Conservation (phyloP, 2,888 invertebrate species). For the Netelia inedita region DNA sequence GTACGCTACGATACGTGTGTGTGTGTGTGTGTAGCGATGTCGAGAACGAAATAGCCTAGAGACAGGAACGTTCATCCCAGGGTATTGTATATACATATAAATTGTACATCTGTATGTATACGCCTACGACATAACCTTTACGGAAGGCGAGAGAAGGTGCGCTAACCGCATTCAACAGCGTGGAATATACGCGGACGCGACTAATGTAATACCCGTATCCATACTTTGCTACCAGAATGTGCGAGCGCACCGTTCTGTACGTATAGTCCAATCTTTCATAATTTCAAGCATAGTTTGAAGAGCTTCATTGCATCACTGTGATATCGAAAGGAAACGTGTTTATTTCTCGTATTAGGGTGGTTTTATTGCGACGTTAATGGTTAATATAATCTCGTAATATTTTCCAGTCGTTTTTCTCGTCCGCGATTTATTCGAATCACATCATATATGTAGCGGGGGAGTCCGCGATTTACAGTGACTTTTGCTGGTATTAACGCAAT, state of each 20-base stretch:
- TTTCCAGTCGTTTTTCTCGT: no score
- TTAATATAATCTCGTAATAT: no score
- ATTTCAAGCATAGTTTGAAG: neutral
- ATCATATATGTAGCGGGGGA: no score
- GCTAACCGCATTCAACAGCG: slow-evolving; percentile 62
- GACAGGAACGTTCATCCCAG: slow-evolving; percentile 55
- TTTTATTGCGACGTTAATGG: no score
- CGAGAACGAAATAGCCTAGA: slow-evolving; percentile 47
- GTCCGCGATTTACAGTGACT: no score
- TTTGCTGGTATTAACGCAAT: no score
- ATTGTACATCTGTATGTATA: slow-evolving; percentile 19
- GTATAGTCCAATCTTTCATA: slow-evolving; percentile 38
- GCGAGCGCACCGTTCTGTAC: slow-evolving; percentile 2
- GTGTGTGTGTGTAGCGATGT: slow-evolving; percentile 54
- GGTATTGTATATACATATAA: slow-evolving; percentile 37
- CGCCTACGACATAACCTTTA: slow-evolving; percentile 67
- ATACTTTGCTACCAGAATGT: slow-evolving; percentile 58
- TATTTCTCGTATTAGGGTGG: no score
- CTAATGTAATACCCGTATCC: slow-evolving; percentile 55
- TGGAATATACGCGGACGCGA: slow-evolving; percentile 57
- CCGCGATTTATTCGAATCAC: no score
- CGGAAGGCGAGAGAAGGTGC: slow-evolving; percentile 66
- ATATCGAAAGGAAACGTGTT: no score
- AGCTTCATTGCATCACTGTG: no score
- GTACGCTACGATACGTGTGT: slow-evolving; percentile 11